A percentile compares a stretch with the other conserved stretches of the same genome.
Evolutionary conservation across 2,797 vertebrate species (phyloP).

Genomic region (Scyliorhinus canicula): DNA sequence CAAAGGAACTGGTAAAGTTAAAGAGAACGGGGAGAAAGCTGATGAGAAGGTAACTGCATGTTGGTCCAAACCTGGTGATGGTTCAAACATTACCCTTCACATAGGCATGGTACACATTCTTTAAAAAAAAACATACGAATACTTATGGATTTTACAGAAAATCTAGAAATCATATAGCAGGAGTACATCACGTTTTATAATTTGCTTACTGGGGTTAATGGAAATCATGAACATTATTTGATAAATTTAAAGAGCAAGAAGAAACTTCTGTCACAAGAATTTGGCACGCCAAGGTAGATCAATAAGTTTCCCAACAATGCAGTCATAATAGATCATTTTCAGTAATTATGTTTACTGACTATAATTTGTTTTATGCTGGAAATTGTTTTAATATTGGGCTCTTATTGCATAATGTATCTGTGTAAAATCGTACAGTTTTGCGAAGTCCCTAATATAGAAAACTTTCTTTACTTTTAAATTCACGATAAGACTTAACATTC

Average conservation of each 20-base stretch:
- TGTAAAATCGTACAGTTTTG: slow-evolving; percentile 1
- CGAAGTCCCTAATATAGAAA: too few species aligned
- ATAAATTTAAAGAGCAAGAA: background rate
- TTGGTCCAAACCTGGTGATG: background rate
- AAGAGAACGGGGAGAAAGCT: slow-evolving; percentile 51
- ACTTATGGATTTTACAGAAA: background rate
- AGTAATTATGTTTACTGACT: background rate
- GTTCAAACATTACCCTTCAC: background rate
- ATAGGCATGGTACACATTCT: background rate
- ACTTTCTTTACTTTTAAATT: background rate
- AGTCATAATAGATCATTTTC: background rate
- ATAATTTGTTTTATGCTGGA: background rate
- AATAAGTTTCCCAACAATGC: background rate
- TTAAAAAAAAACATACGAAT: background rate
- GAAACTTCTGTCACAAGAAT: background rate
- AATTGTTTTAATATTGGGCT: background rate
- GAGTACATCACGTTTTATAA: background rate
- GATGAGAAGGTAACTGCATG: slow-evolving; percentile 51
- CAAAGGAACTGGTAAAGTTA: slow-evolving; percentile 36
- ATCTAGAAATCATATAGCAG: background rate
- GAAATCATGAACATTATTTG: background rate
- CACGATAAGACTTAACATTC: background rate
- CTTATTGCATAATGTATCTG: background rate
- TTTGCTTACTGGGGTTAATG: background rate
- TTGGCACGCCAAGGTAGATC: background rate